Evolutionary conservation across 2,113 vertebrate species (phyloP).

Genomic region (Oreochromis spilurus): DNA sequence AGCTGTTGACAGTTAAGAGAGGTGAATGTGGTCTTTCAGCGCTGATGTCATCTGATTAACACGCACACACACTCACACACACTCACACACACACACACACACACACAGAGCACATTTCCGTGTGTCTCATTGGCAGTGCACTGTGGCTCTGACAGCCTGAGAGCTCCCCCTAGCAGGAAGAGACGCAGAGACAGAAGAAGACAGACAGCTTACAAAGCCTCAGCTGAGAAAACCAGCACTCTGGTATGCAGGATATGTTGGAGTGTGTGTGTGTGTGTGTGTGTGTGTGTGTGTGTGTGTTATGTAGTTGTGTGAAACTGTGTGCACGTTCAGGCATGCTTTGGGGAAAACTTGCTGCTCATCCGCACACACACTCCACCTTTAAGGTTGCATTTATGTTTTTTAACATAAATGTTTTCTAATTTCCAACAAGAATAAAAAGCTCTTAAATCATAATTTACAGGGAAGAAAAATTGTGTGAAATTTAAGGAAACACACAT

Average conservation of each 20-base stretch:
- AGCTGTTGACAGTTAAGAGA: conserved; percentile 47
- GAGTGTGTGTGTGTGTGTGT: background rate
- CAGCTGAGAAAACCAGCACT: conserved; percentile 10
- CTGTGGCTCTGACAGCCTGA: conserved; percentile 60
- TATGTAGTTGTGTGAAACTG: background rate
- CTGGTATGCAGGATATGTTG: conserved; percentile 14
- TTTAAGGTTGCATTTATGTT: background rate
- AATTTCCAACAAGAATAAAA: background rate
- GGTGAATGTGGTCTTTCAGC: conserved; percentile 37
- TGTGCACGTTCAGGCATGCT: conserved; percentile 22
- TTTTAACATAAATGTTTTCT: background rate
- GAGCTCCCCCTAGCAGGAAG: conserved; percentile 75
- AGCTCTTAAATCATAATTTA: background rate
- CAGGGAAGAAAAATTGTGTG: background rate
- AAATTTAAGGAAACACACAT: background rate
- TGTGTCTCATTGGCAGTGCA: background rate
- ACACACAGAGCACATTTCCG: background rate
- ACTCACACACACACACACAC: background rate
- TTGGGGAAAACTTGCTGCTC: background rate
- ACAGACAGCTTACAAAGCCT: conserved; percentile 15
- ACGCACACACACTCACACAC: background rate
- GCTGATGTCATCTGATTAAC: conserved; percentile 44
- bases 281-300: background rate
- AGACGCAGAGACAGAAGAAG: background rate
- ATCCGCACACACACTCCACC: background rate